A percentile compares a stretch with the other conserved stretches of the same genome.
These are phyloP conservation scores for Coturnix japonica DNA, from an alignment of 2,113 vertebrate species.

Conservation along the genomic window DNA sequence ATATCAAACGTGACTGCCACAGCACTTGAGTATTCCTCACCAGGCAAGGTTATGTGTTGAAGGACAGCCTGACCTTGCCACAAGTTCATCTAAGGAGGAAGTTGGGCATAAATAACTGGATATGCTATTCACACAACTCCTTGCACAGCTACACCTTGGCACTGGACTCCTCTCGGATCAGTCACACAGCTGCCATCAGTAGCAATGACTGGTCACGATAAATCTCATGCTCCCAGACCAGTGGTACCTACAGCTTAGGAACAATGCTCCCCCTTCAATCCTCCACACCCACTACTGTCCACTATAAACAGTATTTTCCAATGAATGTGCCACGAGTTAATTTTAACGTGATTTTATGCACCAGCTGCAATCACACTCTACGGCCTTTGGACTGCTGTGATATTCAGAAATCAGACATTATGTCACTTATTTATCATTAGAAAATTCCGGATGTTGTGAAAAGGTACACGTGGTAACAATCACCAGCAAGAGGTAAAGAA, in stretches of 20 bases:
- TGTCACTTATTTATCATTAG: neutral
- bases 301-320: neutral
- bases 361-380: neutral
- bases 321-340: neutral
- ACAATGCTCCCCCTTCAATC: neutral
- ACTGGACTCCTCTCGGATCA: neutral
- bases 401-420: slow-evolving; percentile 4
- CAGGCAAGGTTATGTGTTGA: neutral
- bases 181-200: neutral
- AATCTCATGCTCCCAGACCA: neutral
- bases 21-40: neutral
- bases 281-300: neutral
- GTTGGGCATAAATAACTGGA: neutral
- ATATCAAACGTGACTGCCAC: neutral
- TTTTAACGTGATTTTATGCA: neutral
- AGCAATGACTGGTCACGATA: neutral
- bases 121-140: neutral
- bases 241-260: neutral
- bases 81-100: neutral
- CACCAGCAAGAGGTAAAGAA: neutral
- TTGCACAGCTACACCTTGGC: neutral
- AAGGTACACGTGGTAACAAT: neutral
- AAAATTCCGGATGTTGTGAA: neutral
- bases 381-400: neutral
- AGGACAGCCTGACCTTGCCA: neutral